Evolutionary conservation across 2,888 invertebrate genomes (phyloP).

Genomic region (Auanema freiburgensis): DNA sequence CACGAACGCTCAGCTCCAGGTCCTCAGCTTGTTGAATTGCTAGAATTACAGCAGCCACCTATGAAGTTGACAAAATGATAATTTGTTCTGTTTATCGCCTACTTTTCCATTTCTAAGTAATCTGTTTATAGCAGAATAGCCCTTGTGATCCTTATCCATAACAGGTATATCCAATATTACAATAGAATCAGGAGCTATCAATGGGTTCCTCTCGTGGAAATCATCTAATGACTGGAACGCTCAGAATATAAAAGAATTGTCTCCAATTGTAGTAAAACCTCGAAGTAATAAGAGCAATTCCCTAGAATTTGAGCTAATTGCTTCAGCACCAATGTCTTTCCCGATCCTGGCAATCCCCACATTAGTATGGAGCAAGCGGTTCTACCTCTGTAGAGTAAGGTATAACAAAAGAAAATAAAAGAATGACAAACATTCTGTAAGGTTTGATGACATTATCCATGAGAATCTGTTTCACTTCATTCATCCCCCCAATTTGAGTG

Average conservation of each 20-base stretch:
- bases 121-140: conserved; percentile 10
- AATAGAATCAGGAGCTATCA: conserved; percentile 4
- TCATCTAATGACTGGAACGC: conserved; percentile 18
- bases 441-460: conserved; percentile 26
- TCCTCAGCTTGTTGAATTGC: conserved; percentile 42
- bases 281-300: conserved; percentile 21
- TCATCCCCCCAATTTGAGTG: conserved; percentile 26
- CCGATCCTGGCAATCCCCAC: conserved; percentile 55
- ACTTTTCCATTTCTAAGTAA: conserved; percentile 29
- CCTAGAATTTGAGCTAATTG: conserved; percentile 29
- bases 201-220: conserved; percentile 16
- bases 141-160: conserved; percentile 32
- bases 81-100: too few species aligned
- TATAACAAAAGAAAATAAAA: conserved; percentile 6
- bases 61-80: not conserved
- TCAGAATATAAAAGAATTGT: not conserved
- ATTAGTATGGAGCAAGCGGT: conserved; percentile 44
- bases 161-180: conserved; percentile 32
- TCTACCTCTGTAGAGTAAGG: conserved; percentile 20
- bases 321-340: conserved; percentile 49
- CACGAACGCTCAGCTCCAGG: conserved; percentile 41
- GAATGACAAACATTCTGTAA: conserved; percentile 19
- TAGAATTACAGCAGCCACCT: conserved; percentile 32
- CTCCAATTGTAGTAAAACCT: not conserved
- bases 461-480: conserved; percentile 26